These are phyloP conservation scores for Cloeon dipterum DNA, from an alignment of 2,888 invertebrate species.

Conservation along the genomic window DNA sequence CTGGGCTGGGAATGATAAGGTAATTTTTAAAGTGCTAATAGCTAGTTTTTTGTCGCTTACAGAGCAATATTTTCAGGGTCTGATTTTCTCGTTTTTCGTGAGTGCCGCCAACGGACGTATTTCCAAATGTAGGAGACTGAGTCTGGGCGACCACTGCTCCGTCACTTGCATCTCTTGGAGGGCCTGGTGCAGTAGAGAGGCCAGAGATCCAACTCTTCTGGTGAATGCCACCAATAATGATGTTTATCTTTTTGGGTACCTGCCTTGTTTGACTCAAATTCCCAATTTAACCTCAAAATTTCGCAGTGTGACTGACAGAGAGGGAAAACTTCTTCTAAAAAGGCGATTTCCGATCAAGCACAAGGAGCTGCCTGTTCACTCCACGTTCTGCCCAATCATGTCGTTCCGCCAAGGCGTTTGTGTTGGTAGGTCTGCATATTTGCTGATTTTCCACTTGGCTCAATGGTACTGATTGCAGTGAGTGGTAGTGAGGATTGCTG, in stretches of 20 bases:
- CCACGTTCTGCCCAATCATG: slow-evolving; percentile 70
- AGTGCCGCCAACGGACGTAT: slow-evolving; percentile 41
- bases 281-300: too few relatives aligned
- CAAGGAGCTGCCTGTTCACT: slow-evolving; percentile 31
- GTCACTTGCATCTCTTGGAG: slow-evolving; percentile 54
- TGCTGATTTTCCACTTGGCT: neutral
- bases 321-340: slow-evolving; percentile 38
- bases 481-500: slow-evolving; percentile 57
- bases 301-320: slow-evolving; percentile 35
- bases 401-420: slow-evolving; percentile 61
- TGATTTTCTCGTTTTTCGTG: slow-evolving; percentile 42
- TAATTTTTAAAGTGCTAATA: too few relatives aligned
- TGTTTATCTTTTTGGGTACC: slow-evolving; percentile 38
- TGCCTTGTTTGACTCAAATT: slow-evolving; percentile 5
- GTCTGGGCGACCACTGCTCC: slow-evolving; percentile 32
- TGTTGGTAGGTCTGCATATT: slow-evolving; percentile 26
- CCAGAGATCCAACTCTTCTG: slow-evolving; percentile 44
- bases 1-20: slow-evolving; percentile 64
- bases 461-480: slow-evolving; percentile 23
- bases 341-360: slow-evolving; percentile 41
- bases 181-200: slow-evolving; percentile 60
- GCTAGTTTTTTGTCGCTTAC: slow-evolving; percentile 3
- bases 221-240: slow-evolving; percentile 56
- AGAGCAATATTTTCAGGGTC: slow-evolving; percentile 20
- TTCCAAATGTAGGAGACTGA: slow-evolving; percentile 37